Conservation (phyloP, 2,797 vertebrate species). For the Eulemur rubriventer region DNA sequence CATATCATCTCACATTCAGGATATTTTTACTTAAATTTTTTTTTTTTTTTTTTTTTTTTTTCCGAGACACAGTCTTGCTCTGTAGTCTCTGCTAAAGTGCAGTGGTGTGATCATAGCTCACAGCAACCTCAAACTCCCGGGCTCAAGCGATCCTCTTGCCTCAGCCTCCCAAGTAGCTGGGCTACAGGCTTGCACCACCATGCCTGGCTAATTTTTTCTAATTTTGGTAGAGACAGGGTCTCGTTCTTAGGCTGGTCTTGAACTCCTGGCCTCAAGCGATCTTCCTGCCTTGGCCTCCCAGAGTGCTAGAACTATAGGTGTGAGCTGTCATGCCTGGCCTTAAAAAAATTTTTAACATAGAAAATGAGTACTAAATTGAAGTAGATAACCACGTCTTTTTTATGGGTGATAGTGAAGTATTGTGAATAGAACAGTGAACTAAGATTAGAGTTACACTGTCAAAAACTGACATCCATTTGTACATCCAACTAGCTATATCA, state of each 20-base stretch:
- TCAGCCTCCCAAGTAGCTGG: not conserved
- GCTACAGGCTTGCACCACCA: too few species aligned
- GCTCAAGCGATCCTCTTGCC: not conserved
- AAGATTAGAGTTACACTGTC: not conserved
- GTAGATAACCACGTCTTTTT: not conserved
- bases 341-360: not conserved
- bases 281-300: too few species aligned
- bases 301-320: too few species aligned
- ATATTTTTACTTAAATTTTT: not conserved
- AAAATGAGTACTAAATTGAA: not conserved
- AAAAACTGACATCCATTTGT: constrained; percentile 1
- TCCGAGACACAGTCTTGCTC: not conserved
- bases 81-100: not conserved
- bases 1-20: not conserved
- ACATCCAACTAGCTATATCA: not conserved
- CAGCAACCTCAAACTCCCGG: not conserved
- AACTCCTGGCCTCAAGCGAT: too few species aligned
- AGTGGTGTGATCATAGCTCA: not conserved
- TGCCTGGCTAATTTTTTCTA: too few species aligned
- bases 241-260: too few species aligned
- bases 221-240: too few species aligned
- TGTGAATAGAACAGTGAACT: not conserved
- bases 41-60: not conserved
- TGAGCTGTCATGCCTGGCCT: too few species aligned
- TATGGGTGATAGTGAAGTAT: not conserved